Percentiles rank a stretch among this genome's conserved stretches.
Conservation (phyloP, 2,797 vertebrate species). For the Schizopygopsis pylzovi region DNA sequence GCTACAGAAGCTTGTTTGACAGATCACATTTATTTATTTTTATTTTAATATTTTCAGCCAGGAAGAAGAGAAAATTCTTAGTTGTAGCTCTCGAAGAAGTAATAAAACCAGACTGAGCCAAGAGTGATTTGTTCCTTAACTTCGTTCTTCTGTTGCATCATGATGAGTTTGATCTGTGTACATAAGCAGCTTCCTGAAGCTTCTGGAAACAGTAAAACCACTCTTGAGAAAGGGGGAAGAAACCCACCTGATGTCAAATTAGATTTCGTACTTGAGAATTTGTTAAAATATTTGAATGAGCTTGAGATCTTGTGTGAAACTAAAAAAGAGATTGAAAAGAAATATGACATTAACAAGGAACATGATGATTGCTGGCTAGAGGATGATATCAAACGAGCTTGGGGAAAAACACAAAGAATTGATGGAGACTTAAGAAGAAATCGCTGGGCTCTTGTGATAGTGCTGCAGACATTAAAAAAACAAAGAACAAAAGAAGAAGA, state of each 20-base stretch:
- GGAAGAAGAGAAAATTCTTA: too few relatives aligned
- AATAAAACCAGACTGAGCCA: too few relatives aligned
- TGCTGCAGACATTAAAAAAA: background rate
- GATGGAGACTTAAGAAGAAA: background rate
- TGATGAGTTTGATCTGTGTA: background rate
- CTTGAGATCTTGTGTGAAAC: accelerated
- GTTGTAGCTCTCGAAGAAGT: too few relatives aligned
- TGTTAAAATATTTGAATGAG: accelerated
- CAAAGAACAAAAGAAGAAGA: too few relatives aligned
- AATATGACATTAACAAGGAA: background rate
- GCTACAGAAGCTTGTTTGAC: too few relatives aligned
- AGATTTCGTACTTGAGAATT: background rate
- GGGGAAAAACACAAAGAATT: background rate
- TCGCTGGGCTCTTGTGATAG: background rate
- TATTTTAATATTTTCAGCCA: too few relatives aligned
- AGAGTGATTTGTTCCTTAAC: background rate
- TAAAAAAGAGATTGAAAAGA: background rate
- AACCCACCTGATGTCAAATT: background rate
- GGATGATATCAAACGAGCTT: background rate
- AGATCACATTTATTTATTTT: too few relatives aligned
- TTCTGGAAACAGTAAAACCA: background rate
- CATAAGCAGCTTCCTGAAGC: background rate
- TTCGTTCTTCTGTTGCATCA: background rate
- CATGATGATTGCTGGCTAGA: background rate
- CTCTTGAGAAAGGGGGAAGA: background rate